These are phyloP conservation scores for Cyprinus carpio DNA, from an alignment of 2,113 vertebrate genomes.

Conservation along the genomic window DNA sequence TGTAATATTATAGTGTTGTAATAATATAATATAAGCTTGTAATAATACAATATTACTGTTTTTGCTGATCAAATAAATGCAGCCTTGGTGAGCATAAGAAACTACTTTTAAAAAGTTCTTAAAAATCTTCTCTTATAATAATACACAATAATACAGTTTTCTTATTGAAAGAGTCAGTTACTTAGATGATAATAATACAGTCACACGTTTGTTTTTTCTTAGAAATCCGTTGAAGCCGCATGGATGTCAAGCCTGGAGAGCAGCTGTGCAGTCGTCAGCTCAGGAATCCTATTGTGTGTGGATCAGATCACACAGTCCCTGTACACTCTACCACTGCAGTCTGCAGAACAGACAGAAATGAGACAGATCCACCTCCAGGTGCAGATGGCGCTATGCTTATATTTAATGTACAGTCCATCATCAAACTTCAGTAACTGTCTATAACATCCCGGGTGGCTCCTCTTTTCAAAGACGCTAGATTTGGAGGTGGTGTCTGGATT, in stretches of 20 bases:
- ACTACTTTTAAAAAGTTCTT: too few species aligned
- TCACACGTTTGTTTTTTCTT: constrained; percentile 14
- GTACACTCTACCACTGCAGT: constrained; percentile 77
- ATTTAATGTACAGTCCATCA: background rate
- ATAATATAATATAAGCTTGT: too few species aligned
- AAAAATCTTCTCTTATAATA: too few species aligned
- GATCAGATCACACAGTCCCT: constrained; percentile 74
- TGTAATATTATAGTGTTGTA: too few species aligned
- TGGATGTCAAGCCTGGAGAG: constrained; percentile 80
- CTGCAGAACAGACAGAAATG: constrained; percentile 69
- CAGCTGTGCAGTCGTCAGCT: constrained; percentile 77
- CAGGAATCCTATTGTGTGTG: constrained; percentile 80
- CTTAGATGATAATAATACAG: background rate
- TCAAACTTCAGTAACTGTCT: background rate
- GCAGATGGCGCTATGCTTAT: background rate
- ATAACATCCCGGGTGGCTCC: background rate
- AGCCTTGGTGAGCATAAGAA: too few species aligned
- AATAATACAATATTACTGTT: too few species aligned
- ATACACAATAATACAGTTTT: background rate
- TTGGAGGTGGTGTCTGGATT: constrained; percentile 81
- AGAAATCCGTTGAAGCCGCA: constrained; percentile 80
- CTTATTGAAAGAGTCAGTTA: background rate
- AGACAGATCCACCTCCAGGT: constrained; percentile 85
- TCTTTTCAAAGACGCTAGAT: constrained; percentile 78
- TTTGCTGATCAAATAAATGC: too few species aligned